These are phyloP conservation scores for Mamestra brassicae DNA, from an alignment of 2,888 invertebrate species.

Conservation along the genomic window DNA sequence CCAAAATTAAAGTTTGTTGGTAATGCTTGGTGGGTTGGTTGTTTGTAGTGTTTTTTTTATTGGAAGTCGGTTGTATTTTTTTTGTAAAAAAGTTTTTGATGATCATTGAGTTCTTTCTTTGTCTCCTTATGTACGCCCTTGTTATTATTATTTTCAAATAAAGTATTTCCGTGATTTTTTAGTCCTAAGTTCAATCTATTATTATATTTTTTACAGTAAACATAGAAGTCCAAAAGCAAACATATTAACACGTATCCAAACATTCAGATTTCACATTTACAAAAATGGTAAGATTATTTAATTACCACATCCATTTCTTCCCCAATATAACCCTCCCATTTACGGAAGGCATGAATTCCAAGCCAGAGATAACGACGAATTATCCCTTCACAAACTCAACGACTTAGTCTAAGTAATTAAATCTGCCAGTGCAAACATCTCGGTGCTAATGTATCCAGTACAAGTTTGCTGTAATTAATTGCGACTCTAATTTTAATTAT, in stretches of 20 bases:
- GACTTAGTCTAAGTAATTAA: conserved; percentile 77
- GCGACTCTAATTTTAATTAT: conserved; percentile 40
- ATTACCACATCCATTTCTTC: conserved; percentile 62
- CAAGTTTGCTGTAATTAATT: conserved; percentile 56
- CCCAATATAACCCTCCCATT: conserved; percentile 45
- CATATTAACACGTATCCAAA: background rate
- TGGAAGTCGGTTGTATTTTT: too few species aligned
- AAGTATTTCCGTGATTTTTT: too few species aligned
- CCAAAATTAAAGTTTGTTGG: too few species aligned
- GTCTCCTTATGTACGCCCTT: too few species aligned
- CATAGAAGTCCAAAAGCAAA: too few species aligned
- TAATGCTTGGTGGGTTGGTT: too few species aligned
- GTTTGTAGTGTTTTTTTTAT: too few species aligned
- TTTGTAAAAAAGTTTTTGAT: too few species aligned
- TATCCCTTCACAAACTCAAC: conserved; percentile 74
- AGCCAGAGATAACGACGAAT: conserved; percentile 76
- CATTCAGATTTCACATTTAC: background rate
- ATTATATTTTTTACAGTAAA: too few species aligned
- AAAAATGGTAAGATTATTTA: background rate
- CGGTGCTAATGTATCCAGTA: conserved; percentile 58
- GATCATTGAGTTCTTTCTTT: too few species aligned
- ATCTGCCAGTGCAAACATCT: conserved; percentile 74
- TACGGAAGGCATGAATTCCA: conserved; percentile 77
- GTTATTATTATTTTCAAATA: too few species aligned
- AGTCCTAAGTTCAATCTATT: too few species aligned